These are phyloP conservation scores for Pteropus rufus DNA, from an alignment of 2,797 vertebrate genomes.

Conservation along the genomic window DNA sequence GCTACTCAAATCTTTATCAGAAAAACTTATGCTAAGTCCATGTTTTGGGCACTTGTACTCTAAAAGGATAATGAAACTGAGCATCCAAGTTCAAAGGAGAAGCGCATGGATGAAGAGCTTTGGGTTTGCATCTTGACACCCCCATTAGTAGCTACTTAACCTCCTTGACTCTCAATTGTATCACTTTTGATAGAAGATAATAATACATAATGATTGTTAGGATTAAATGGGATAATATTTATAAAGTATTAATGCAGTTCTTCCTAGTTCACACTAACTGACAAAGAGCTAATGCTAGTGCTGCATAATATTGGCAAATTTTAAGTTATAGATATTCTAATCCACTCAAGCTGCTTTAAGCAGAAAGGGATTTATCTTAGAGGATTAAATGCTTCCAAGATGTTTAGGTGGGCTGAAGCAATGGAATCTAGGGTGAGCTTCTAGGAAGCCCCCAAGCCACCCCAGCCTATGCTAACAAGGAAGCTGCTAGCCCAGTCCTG, in stretches of 20 bases:
- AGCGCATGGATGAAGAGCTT: accelerated
- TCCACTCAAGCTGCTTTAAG: conserved; percentile 20
- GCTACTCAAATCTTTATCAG: background rate
- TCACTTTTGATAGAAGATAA: background rate
- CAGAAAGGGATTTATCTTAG: conserved; percentile 32
- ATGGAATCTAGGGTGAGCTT: background rate
- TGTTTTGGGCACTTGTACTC: background rate
- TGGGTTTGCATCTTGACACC: background rate
- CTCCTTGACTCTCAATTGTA: background rate
- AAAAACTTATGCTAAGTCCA: background rate
- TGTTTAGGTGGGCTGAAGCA: background rate
- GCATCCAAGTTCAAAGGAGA: background rate
- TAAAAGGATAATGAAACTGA: background rate
- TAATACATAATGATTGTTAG: background rate
- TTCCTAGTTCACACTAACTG: background rate
- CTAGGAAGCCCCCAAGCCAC: background rate
- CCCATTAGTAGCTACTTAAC: background rate
- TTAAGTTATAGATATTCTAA: conserved; percentile 30
- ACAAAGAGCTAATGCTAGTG: conserved; percentile 2
- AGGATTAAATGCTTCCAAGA: conserved; percentile 23
- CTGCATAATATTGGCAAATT: background rate
- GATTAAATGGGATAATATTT: conserved; percentile 7
- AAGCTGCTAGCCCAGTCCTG: background rate
- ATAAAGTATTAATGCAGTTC: background rate
- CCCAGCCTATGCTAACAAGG: background rate